Conservation (phyloP, 2,797 vertebrate species). For the Lophura swinhoii region DNA sequence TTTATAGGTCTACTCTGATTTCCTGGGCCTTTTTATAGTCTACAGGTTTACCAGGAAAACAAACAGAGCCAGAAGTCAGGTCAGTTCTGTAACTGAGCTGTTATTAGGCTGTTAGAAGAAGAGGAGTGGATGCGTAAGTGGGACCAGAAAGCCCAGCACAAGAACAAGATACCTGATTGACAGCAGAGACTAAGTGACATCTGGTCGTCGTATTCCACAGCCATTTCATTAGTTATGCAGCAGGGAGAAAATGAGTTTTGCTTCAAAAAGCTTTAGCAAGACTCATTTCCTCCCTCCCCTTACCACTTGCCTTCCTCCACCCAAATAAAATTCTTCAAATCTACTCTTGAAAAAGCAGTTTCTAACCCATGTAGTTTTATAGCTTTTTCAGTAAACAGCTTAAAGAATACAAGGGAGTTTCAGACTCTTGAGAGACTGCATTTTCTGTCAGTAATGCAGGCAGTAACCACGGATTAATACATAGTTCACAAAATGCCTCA, state of each 20-base stretch:
- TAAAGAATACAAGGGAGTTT: neutral
- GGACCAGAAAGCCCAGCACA: neutral
- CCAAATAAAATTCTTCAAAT: neutral
- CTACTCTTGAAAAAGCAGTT: neutral
- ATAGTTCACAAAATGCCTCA: neutral
- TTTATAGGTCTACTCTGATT: conserved; percentile 7
- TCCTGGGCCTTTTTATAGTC: conserved; percentile 17
- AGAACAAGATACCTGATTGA: neutral
- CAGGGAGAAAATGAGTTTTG: neutral
- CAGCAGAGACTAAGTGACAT: neutral
- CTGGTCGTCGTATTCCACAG: neutral
- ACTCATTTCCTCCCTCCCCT: neutral
- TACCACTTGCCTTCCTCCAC: neutral
- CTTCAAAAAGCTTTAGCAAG: neutral
- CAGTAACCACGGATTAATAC: neutral
- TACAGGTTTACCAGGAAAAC: neutral
- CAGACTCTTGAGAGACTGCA: neutral
- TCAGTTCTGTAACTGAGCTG: neutral
- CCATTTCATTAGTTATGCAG: neutral
- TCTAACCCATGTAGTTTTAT: neutral
- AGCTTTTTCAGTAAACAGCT: neutral
- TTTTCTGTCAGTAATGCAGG: conserved; percentile 8
- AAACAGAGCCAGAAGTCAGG: neutral
- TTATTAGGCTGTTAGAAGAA: neutral
- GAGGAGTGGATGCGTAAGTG: neutral